Evolutionary conservation across 1,140 invertebrate genomes (phyloP), one percentile per base, ranked within the genome.

Genomic region (Heliconius hermathena): DNA sequence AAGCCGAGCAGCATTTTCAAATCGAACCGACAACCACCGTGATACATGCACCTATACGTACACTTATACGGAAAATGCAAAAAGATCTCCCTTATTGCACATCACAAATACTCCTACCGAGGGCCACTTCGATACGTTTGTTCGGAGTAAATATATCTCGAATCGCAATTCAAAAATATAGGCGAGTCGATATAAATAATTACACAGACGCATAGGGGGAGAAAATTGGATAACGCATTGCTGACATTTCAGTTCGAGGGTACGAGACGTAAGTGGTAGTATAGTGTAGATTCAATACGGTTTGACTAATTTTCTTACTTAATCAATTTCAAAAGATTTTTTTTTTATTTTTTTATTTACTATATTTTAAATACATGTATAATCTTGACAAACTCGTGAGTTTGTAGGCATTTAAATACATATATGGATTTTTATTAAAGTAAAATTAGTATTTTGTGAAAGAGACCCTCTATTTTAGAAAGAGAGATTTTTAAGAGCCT

Each of bases 71-170:
- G 16, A 36, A 57, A 57, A 75, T 75, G 52, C 8, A 75, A 60
- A 75, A 71, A 71, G 22, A 71, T 29, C 22, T 22, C 57, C 57
- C 57, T 26, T 66, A 26, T 29, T 66, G 57, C 57, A 66, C 57
- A 76, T 29, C 46, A 76, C 60, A 76, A 76, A 76, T 60, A 76
- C 70, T 76, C 13, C n/a, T 26, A 26, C 18, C 57, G 75, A 71
- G 75, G 26, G 75, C 36, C 75, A 76, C 75, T 76, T 71, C 29
- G 60, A 29, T 76, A 66, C 60, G 60, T 76, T 76, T 41, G 60
- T 66, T 49, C 20, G 3, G 75, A 71, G 71, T 60, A 73, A 78
- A 78, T 78, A 78, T 78, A 78, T 78, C 71, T 52, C 16, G 29
- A 71, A 57, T 22, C 26, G 13, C 71, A 73, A 71, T 78, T 66